phyloP scores from a whole-genome alignment of 2,888 invertebrate species.

The Rhopalosiphum nymphaeae region DNA sequence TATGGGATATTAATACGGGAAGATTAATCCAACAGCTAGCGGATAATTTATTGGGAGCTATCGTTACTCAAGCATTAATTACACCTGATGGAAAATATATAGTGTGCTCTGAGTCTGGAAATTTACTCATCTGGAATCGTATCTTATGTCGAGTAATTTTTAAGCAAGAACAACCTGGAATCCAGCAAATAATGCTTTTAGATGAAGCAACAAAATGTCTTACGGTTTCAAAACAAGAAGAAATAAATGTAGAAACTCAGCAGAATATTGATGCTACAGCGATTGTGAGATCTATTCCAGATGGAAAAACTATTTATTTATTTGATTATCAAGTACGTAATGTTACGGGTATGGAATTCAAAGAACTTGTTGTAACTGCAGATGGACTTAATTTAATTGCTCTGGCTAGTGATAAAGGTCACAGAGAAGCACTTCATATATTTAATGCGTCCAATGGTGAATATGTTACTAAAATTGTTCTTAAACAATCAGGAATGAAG shows the following conservation, averaged over 20 bases:
- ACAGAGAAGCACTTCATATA: slow-evolving; percentile 85
- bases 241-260: slow-evolving; percentile 76
- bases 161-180: slow-evolving; percentile 86
- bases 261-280: slow-evolving; percentile 78
- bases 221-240: slow-evolving; percentile 80
- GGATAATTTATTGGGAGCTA: slow-evolving; percentile 92
- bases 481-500: slow-evolving; percentile 74
- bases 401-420: slow-evolving; percentile 85
- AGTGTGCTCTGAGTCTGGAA: slow-evolving; percentile 92
- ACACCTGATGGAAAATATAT: slow-evolving; percentile 85
- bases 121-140: slow-evolving; percentile 89
- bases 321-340: slow-evolving; percentile 86
- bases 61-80: slow-evolving; percentile 92
- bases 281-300: slow-evolving; percentile 81
- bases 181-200: slow-evolving; percentile 81
- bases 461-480: slow-evolving; percentile 72
- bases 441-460: slow-evolving; percentile 86
- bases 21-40: slow-evolving; percentile 88
- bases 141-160: slow-evolving; percentile 77
- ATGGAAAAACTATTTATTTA: slow-evolving; percentile 82
- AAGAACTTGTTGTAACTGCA: slow-evolving; percentile 83
- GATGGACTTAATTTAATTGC: slow-evolving; percentile 85
- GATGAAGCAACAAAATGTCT: slow-evolving; percentile 82
- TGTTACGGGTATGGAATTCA: slow-evolving; percentile 79
- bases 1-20: slow-evolving; percentile 92